Evolutionary conservation across 2,888 invertebrate species (phyloP), one percentile per base, ranked within the genome.

Genomic region (Euzophera pinguis): DNA sequence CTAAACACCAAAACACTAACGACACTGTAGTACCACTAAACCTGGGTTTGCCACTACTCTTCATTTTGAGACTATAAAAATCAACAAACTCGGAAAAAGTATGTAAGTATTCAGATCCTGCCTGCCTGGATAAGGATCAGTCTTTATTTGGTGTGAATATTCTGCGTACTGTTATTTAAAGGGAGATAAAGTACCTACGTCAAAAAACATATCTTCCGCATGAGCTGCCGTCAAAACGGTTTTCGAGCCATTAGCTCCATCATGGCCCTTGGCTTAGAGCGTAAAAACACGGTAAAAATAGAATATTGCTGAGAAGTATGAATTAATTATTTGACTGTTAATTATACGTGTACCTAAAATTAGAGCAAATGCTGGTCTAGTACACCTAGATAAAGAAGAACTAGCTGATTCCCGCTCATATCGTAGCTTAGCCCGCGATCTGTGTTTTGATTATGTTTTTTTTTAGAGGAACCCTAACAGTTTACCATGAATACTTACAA

Each of bases 221-320:
- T 71, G 75, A 81, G 71, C 82, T 79, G 71, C 75, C 81, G 67
- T 71, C 66, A 72, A 67, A 75, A 78, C 73, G 68, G 73, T 59
- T 65, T 60, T 67, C 84, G 68, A 79, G 62, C 81, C 87, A 89
- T 89, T 88, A 78, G 73, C 65, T 71, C 59, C 63, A 63, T 59
- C 64, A 75, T 70, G 67, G 59, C 65, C 67, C 67, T 32, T 32
- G 32, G 9, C 64, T 61, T 80, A 75, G 76, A 75, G 9, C 64
- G 61, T 80, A 75, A 77, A 65, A 58, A 63, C 62, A 63, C 69
- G 59, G 73, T 71, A 75, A 79, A 80, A 78, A 78, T 74, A 75
- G 67, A 68, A 27, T 14, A 14, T 16, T 32, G 45, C 45, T 45
- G 32, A 14, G 10, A 2, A 2, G 22, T 22, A 22, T 22, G 22